These are phyloP conservation scores for Scaptomyza cyrtandrae DNA, from an alignment of 2,888 invertebrate species.

Conservation along the genomic window DNA sequence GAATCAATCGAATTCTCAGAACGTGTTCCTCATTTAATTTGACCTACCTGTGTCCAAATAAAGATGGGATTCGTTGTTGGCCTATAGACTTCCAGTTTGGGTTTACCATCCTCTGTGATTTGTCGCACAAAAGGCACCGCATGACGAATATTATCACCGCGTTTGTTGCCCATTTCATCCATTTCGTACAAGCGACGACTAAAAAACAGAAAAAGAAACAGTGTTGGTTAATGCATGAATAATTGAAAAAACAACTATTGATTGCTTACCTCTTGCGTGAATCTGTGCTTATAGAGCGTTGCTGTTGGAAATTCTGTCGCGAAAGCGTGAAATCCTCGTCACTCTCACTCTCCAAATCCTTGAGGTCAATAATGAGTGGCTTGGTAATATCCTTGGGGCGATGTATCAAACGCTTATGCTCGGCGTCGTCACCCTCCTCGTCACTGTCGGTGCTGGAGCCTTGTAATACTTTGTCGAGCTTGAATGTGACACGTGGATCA, in stretches of 20 bases:
- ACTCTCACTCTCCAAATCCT: constrained; percentile 84
- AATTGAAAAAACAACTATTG: constrained; percentile 4
- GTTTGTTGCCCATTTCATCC: constrained; percentile 87
- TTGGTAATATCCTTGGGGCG: constrained; percentile 84
- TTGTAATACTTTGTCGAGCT: constrained; percentile 83
- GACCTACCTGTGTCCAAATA: constrained; percentile 85
- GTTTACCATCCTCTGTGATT: constrained; percentile 87
- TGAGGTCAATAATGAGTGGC: constrained; percentile 84
- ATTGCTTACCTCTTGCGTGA: constrained; percentile 86
- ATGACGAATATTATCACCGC: constrained; percentile 87
- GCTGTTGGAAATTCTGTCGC: constrained; percentile 87
- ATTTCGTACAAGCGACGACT: constrained; percentile 86
- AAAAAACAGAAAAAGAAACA: constrained; percentile 18
- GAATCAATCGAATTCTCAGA: too few relatives aligned
- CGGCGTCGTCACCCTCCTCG: constrained; percentile 83
- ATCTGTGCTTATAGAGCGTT: constrained; percentile 87
- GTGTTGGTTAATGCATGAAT: not conserved
- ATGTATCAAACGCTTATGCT: constrained; percentile 83
- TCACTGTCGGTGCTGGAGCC: constrained; percentile 83
- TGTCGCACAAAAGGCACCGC: constrained; percentile 88
- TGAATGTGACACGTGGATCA: constrained; percentile 84
- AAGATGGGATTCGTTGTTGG: constrained; percentile 86
- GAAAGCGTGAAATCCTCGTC: constrained; percentile 86
- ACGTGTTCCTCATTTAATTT: constrained; percentile 4
- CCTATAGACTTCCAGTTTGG: constrained; percentile 86